Base-by-base conservation (phyloP, 2,888 invertebrate genomes). In the Dynastes maya region DNA sequence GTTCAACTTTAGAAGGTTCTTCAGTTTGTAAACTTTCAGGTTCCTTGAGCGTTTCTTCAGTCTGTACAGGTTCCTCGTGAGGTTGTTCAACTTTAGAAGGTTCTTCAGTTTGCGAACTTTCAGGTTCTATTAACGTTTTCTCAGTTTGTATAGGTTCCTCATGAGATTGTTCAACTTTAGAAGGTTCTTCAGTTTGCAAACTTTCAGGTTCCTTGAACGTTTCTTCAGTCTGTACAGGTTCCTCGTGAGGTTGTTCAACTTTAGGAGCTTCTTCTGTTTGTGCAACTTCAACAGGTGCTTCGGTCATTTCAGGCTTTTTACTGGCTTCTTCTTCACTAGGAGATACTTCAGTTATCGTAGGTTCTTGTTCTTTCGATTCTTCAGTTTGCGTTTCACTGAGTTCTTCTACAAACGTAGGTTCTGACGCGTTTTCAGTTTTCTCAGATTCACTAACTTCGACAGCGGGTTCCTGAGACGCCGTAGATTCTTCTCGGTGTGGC, bases 151-250 rank as follows among this genome's bases (percentile, higher is more conserved):
- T 5, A 3, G 32, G 4, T 32, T 32, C 32, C 2, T 3, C 4
- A 5, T 32, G 32, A 4, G 32, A 32, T 32, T 32, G 32, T 32
- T 32, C 32, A 32, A 5, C 32, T 2, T 0, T 32, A 32, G 32
- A 32, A 5, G 32, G 29, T 3, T 4, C 29, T 3, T 29, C 29
- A 29, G 29, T 29, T 29, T 29, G 29, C 0, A 16, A 16, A 32
- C 32, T 68, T 72, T 67, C 78, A 70, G 76, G 40, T 51, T 78
- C 64, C 29, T 79, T 55, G 45, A 51, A 9, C 22, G 71, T 11
- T 68, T 75, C 75, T 16, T 79, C 67, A 27, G 55, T 61, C 13
- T 70, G 63, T 64, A 74, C 22, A 22, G 53, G 22, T 61, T 61
- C 61, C 22, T 61, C 29, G 5, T 27, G 27, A 5, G 61, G 29